Base-by-base conservation (phyloP, 2,888 invertebrate genomes). In the Margaritifera margaritifera region DNA sequence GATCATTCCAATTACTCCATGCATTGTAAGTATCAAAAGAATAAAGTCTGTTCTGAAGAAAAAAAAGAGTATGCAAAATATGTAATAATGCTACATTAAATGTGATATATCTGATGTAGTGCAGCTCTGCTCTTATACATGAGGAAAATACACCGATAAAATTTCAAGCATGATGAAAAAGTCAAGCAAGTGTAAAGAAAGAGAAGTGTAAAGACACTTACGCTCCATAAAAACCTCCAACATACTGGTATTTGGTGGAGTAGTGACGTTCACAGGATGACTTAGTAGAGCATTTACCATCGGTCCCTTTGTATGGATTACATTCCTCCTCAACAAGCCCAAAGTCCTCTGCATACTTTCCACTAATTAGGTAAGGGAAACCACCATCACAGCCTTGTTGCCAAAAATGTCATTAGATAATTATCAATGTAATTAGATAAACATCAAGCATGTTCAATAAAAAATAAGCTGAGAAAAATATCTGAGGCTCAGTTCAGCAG, bases 171-270 rank as follows among this genome's bases (percentile, higher is more conserved):
- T 42, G 11, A 42, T 42, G 11, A 42, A 15, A 42, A 42, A 1
- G 11, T 42, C 42, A 11, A 11, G 42, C 42, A 8, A 42, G 11
- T 42, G 42, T 42, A 8, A 42, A 15, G 11, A 15, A 42, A 11
- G 15, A 42, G 11, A 42, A 1, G 15, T 11, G 8, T 31, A 6
- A 8, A 15, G 42, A 1, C 15, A 86, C 87, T 83, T 81, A 89
- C 88, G 85, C 91, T 61, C 91, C 91, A 80, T 90, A 91, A 77
- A 85, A 91, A 51, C 91, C 92, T 52, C 92, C 92, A 52, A 92
- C 86, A 81, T 92, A 92, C 64, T 84, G 74, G 80, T 92, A 92
- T 59, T 85, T 79, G 6, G 90, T 89, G 24, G 90, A 86, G 81
- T 91, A 91, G 71, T 87, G 87, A 15, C 91, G 83, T 1, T 80